Evolutionary conservation across 2,888 invertebrate species (phyloP), one percentile per base, ranked within the genome.

Genomic region (Apotomis turbidana): DNA sequence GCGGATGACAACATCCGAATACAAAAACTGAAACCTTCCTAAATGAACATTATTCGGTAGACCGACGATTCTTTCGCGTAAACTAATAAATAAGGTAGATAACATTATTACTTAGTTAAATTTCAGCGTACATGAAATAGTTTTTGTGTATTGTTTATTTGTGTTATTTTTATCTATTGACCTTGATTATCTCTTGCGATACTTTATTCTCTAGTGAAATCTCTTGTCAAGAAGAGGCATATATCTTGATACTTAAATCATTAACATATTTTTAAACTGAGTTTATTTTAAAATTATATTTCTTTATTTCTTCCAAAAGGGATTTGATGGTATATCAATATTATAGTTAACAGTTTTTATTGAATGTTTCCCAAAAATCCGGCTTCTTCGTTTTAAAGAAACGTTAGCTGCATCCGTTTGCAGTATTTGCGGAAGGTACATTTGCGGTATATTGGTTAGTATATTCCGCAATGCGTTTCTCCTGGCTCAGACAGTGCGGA

Each of bases 381-480:
- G 27, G 15, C 15, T 27, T 2, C 27, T 2, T 27, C 27, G 27
- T 44, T 44, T 44, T 44, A 44, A 44, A 6, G 44, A 49, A 49
- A 49, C 2, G 9, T 54, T 54, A 54, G 12, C 15, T 54, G 15
- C 15, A 15, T 54, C 4, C 13, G 54, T 13, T 36, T 58, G 10
- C 5, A 13, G 13, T 41, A 49, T 13, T 36, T 58, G 10, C 5
- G 15, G 13, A 15, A 49, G n/a, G 38, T 59, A 68, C 51, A 3
- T 38, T 12, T 59, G 10, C n/a, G n/a, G 9, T 69, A 13, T 57
- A 57, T 61, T 52, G 66, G 9, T 54, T 46, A 10, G n/a, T 3
- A 5, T 38, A 38, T 75, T 78, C 85, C 81, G 86, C 83, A 85
- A 79, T 86, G 85, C 87, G 87, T 78, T 68, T 3, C 38, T 27